Base-by-base conservation (phyloP, 2,113 vertebrate genomes). In the Aspiorhynchus laticeps region DNA sequence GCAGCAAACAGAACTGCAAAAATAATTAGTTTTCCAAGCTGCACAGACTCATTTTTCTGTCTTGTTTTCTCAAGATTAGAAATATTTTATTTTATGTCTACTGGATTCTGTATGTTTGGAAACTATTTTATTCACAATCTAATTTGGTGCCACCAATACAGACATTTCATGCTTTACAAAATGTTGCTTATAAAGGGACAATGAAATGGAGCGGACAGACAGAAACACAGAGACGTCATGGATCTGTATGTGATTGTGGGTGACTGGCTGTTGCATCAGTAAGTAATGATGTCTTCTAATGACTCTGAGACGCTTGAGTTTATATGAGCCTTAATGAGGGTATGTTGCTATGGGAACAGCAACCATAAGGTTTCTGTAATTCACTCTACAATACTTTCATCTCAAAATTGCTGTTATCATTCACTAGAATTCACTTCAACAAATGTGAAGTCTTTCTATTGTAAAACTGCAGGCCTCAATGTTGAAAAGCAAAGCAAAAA, bases 321-420 rank as follows among this genome's bases (percentile, higher is more conserved):
- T 87, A 82, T 77, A 75, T 80, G 48, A 84, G 90, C 71, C 43
- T 84, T 43, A 92, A 90, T 91, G 83, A 86, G 17, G n/a, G 87
- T 36, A 19, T 86, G 92, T 94, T 93, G 91, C 93, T 85, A 94
- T 93, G 90, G 93, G 88, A 93, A 95, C 94, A 69, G 88, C 65
- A 56, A 79, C 87, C 80, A 90, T 92, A 93, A 92, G 87, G 89
- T 74, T 61, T 88, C 87, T 82, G 88, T 91, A 92, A 92, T 93
- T 93, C 89, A 90, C 43, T 48, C 14, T 86, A 91, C 28, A 51
- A 90, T 38, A 61, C 80, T 24, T 8, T n/a, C 26, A 82, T 87
- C 38, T 14, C 73, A 80, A 88, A 89, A 90, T 85, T 92, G 48
- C n/a, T 36, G 17, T 14, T 63, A 46, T 43, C 28, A 63, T 38